These are phyloP conservation scores for Myotis davidii DNA, from an alignment of 2,113 vertebrate genomes.

Conservation along the genomic window DNA sequence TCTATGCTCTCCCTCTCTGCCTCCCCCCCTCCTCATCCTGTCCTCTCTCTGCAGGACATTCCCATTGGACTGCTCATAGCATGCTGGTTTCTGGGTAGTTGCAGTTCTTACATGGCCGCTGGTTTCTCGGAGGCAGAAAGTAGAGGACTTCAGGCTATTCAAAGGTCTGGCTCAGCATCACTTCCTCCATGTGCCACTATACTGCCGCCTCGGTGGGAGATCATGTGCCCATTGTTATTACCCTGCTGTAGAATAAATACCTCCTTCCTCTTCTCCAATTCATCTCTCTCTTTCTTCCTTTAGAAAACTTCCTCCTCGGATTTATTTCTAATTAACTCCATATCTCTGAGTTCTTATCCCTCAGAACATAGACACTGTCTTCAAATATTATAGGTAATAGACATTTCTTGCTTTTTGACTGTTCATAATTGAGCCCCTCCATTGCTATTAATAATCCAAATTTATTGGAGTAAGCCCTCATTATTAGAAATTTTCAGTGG, in stretches of 20 bases:
- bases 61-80: background rate
- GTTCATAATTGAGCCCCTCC: background rate
- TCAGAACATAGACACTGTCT: background rate
- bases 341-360: background rate
- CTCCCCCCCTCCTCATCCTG: background rate
- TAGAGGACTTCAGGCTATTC: background rate
- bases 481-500: background rate
- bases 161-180: background rate
- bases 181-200: background rate
- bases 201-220: background rate
- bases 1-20: background rate
- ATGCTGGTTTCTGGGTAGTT: background rate
- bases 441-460: background rate
- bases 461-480: background rate
- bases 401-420: background rate
- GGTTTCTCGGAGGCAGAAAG: background rate
- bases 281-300: background rate
- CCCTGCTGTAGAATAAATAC: background rate
- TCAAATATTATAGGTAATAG: background rate
- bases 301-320: background rate
- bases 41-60: background rate
- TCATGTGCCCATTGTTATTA: background rate
- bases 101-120: background rate
- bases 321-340: background rate
- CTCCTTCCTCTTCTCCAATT: background rate